Evolutionary conservation across 2,888 invertebrate species (phyloP), one percentile per base, ranked within the genome.

Genomic region (Schizotus pectinicornis): DNA sequence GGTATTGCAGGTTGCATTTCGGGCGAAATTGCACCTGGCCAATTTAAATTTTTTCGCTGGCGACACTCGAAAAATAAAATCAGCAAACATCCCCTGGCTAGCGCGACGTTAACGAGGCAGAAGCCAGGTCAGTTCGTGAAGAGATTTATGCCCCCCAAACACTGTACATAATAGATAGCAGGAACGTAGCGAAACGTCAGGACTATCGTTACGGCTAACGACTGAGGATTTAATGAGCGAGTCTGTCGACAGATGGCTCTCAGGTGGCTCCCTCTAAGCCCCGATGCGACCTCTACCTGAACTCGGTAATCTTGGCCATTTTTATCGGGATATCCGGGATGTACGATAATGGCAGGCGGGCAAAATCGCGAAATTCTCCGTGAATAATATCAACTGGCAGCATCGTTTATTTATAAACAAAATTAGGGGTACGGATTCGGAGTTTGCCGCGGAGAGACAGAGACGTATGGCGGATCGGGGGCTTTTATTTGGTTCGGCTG

Each of bases 211-310:
- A 67, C 65, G 64, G 66, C 69, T 70, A 72, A 72, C 71, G 72
- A 71, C 67, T 64, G 57, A 62, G 64, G 73, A 72, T 73, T 72
- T 72, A 73, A 73, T 73, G 72, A 72, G 69, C 63, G 62, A 49
- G 63, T 62, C 63, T 60, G 67, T 57, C 70, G 69, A 72, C 71
- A 69, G 70, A 73, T 73, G 71, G 70, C 70, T 67, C 72, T 68
- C 72, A 64, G 64, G 70, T 66, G 73, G 67, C 62, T 58, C 53
- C 46, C 59, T 43, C 59, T 66, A 64, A 67, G 62, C 65, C 59
- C 61, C 22, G 37, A 39, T 57, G 56, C 59, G 59, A 57, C 63
- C 61, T 62, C 52, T 60, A 64, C 61, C 62, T 66, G 64, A 54
- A 61, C 54, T 46, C 31, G 38, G 45, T 65, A 65, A 67, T 62